These are phyloP conservation scores for Himalopsyche kuldschensis DNA, from an alignment of 2,888 invertebrate species.

Conservation along the genomic window DNA sequence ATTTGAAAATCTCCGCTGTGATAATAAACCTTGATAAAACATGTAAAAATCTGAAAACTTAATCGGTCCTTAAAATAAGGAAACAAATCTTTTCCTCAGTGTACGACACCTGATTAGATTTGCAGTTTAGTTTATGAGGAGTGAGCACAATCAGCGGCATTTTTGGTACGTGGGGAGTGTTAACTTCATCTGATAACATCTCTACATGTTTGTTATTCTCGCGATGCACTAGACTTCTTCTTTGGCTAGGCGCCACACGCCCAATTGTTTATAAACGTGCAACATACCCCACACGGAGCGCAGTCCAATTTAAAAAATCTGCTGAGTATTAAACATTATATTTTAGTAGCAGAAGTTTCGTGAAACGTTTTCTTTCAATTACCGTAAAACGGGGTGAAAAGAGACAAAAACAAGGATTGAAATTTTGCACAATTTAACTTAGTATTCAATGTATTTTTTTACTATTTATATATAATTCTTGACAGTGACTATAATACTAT, in stretches of 20 bases:
- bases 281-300: not conserved
- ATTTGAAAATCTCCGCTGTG: too few species aligned
- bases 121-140: not conserved
- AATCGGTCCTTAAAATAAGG: too few species aligned
- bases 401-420: too few species aligned
- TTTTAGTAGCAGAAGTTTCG: not conserved
- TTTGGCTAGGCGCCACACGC: constrained; percentile 18
- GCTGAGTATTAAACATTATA: not conserved
- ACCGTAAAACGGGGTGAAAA: too few species aligned
- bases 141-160: not conserved
- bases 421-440: too few species aligned
- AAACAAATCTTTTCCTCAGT: not conserved
- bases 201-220: constrained; percentile 25
- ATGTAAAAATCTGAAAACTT: too few species aligned
- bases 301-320: not conserved
- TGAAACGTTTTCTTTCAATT: not conserved
- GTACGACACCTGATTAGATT: not conserved
- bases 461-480: too few species aligned
- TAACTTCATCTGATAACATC: constrained; percentile 22
- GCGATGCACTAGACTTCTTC: constrained; percentile 11
- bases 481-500: too few species aligned
- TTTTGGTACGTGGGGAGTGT: constrained; percentile 2
- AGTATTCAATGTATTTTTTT: too few species aligned
- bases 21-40: too few species aligned
- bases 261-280: not conserved